Percentiles rank a stretch among this genome's conserved stretches.
Conservation (phyloP, 2,113 vertebrate species). For the Cynopterus brachyotis region DNA sequence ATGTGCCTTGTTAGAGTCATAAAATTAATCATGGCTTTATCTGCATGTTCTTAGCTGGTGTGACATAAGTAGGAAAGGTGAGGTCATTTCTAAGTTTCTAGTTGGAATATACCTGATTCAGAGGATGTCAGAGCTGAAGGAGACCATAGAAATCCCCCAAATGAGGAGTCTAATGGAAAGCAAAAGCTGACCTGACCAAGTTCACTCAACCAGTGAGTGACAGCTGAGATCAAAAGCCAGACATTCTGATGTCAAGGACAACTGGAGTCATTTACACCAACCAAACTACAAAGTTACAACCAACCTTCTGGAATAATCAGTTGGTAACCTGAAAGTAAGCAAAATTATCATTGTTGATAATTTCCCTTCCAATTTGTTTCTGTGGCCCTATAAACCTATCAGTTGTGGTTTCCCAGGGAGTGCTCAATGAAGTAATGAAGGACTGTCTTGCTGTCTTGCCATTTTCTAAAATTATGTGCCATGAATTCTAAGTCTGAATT, state of each 20-base stretch:
- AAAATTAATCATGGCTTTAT: constrained; percentile 32
- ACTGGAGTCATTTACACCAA: constrained; percentile 7
- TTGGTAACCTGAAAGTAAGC: constrained; percentile 50
- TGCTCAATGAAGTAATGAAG: constrained; percentile 60
- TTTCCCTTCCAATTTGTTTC: constrained; percentile 53
- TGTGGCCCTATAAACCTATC: constrained; percentile 63
- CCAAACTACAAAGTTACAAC: constrained; percentile 28
- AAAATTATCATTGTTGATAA: constrained; percentile 56
- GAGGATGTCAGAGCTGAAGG: not conserved
- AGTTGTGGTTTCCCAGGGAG: constrained; percentile 56
- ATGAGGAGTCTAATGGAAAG: not conserved
- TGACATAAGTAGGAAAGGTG: not conserved
- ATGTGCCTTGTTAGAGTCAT: not conserved
- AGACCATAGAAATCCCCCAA: not conserved
- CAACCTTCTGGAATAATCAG: constrained; percentile 49
- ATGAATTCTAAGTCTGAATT: constrained; percentile 56
- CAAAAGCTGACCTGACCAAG: not conserved
- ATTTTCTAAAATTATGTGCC: constrained; percentile 54
- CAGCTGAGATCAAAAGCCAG: constrained; percentile 16
- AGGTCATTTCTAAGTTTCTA: constrained; percentile 15
- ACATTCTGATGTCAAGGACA: not conserved
- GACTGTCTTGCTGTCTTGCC: constrained; percentile 47
- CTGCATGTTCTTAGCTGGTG: constrained; percentile 4
- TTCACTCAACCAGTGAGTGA: not conserved
- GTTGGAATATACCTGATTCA: not conserved